phyloP scores from a whole-genome alignment of 2,888 invertebrate species.

The Phengaris arion region DNA sequence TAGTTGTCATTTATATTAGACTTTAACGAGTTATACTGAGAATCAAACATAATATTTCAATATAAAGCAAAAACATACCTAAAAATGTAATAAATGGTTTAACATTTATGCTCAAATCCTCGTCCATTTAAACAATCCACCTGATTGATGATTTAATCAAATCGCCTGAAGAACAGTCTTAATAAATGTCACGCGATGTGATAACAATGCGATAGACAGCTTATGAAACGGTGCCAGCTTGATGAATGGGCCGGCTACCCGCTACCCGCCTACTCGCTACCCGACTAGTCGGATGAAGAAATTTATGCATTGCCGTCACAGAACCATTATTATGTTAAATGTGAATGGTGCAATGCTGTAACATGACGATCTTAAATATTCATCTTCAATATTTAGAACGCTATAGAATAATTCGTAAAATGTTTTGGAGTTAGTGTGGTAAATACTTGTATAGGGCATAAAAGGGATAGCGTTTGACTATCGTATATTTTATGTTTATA shows the following conservation, averaged over 20 bases:
- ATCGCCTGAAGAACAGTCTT: slow-evolving; percentile 50
- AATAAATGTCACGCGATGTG: slow-evolving; percentile 68
- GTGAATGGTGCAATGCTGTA: slow-evolving; percentile 29
- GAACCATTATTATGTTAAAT: slow-evolving; percentile 32
- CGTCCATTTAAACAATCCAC: slow-evolving; percentile 20
- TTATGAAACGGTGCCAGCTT: slow-evolving; percentile 62
- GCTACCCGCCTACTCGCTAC: neutral
- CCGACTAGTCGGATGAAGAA: slow-evolving; percentile 30
- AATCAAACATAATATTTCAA: no score
- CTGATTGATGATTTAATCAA: slow-evolving; percentile 60
- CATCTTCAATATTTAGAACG: neutral
- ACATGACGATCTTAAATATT: slow-evolving; percentile 17
- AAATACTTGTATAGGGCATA: neutral
- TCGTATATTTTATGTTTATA: neutral
- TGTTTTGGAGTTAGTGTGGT: neutral
- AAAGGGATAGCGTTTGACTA: neutral
- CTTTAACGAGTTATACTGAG: no score
- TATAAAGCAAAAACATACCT: no score
- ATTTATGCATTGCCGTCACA: slow-evolving; percentile 32
- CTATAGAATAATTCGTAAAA: neutral
- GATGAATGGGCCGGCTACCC: slow-evolving; percentile 55
- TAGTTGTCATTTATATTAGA: no score
- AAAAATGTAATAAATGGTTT: neutral
- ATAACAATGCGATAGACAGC: slow-evolving; percentile 70
- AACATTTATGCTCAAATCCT: neutral